Percentiles rank a stretch among this genome's conserved stretches.
These are phyloP conservation scores for Oxyruncus cristatus DNA, from an alignment of 2,113 vertebrate species.

Conservation along the genomic window DNA sequence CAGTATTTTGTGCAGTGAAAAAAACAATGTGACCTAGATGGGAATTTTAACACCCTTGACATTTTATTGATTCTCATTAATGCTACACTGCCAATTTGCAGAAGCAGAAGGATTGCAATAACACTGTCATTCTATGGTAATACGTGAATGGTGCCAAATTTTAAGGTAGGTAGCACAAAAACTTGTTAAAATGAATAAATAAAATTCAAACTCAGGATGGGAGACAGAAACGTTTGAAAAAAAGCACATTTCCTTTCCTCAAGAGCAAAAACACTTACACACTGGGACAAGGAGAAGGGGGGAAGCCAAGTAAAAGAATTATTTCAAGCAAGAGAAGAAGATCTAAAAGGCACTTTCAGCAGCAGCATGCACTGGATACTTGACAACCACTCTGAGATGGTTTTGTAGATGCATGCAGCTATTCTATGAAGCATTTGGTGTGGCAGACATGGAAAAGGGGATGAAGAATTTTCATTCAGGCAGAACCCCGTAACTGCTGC, in stretches of 20 bases:
- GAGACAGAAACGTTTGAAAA: not conserved
- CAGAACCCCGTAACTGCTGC: not conserved
- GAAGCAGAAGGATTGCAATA: not conserved
- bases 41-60: not conserved
- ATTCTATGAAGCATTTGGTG: not conserved
- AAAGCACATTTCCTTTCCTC: not conserved
- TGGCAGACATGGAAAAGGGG: not conserved
- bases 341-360: not conserved
- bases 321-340: not conserved
- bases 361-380: not conserved
- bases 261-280: not conserved
- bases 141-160: not conserved
- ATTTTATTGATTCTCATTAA: not conserved
- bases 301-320: not conserved
- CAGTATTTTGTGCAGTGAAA: not conserved
- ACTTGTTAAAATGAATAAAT: not conserved
- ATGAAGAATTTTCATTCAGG: not conserved
- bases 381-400: not conserved
- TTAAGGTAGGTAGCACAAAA: not conserved
- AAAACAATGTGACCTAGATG: not conserved
- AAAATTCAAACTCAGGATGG: not conserved
- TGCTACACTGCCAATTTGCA: not conserved
- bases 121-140: not conserved
- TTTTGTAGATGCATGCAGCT: not conserved
- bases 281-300: accelerated